Conservation (phyloP, 2,113 vertebrate species). For the Macquaria australasica region DNA sequence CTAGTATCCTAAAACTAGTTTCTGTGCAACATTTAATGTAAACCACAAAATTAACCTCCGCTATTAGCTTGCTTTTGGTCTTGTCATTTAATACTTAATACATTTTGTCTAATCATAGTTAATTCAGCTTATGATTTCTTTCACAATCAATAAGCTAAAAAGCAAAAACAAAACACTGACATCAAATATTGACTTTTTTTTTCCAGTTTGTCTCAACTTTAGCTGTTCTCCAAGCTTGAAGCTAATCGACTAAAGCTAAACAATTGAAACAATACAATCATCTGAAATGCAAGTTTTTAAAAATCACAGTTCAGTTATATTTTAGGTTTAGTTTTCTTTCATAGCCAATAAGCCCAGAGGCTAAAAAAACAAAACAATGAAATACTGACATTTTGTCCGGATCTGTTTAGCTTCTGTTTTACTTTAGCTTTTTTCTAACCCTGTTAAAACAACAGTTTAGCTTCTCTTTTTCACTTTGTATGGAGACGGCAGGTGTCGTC, state of each 20-base stretch:
- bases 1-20: constrained; percentile 18
- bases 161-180: not conserved
- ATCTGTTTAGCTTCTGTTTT: not conserved
- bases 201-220: not conserved
- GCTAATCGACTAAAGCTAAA: not conserved
- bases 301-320: too few species aligned
- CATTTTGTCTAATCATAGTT: not conserved
- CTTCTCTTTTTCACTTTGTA: not conserved
- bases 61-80: not conserved
- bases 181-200: not conserved
- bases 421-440: not conserved
- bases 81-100: too few species aligned
- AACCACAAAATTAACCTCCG: not conserved
- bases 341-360: not conserved
- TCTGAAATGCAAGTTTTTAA: not conserved
- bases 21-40: constrained; percentile 11
- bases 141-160: not conserved
- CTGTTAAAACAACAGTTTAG: not conserved
- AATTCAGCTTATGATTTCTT: not conserved
- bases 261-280: not conserved
- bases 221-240: not conserved
- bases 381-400: not conserved
- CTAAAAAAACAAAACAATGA: not conserved
- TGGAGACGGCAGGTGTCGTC: not conserved
- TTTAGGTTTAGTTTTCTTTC: not conserved